phyloP scores from a whole-genome alignment of 2,888 invertebrate genomes.

The Drosophila fulvimacula region DNA sequence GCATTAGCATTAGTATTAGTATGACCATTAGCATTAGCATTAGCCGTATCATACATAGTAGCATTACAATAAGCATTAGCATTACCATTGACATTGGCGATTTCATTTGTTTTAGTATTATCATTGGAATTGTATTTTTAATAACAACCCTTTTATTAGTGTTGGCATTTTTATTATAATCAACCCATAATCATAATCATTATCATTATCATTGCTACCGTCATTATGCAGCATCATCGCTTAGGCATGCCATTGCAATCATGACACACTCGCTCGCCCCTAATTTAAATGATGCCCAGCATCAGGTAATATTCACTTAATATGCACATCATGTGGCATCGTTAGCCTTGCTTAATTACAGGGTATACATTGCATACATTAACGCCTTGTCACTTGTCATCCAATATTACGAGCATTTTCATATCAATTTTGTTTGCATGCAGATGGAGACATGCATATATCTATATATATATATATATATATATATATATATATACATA shows the following conservation, averaged over 20 bases:
- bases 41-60: neutral
- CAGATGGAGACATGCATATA: neutral
- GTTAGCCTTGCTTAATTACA: constrained; percentile 5
- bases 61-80: neutral
- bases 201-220: neutral
- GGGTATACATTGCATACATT: constrained; percentile 25
- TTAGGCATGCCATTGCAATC: neutral
- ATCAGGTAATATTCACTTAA: constrained; percentile 6
- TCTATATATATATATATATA: neutral
- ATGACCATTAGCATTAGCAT: neutral
- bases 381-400: constrained; percentile 37
- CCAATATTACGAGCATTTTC: constrained; percentile 30
- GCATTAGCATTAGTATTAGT: neutral
- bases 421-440: neutral
- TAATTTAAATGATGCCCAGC: constrained; percentile 6
- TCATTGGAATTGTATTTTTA: neutral
- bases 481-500: neutral
- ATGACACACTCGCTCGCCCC: neutral
- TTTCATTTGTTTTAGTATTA: neutral
- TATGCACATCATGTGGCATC: constrained; percentile 12
- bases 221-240: neutral
- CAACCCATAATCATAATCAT: neutral
- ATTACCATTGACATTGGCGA: rapidly evolving
- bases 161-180: neutral
- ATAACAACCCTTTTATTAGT: neutral